Conservation (phyloP, 1,140 invertebrate genomes). For the Pseudomyrmex concolor region DNA sequence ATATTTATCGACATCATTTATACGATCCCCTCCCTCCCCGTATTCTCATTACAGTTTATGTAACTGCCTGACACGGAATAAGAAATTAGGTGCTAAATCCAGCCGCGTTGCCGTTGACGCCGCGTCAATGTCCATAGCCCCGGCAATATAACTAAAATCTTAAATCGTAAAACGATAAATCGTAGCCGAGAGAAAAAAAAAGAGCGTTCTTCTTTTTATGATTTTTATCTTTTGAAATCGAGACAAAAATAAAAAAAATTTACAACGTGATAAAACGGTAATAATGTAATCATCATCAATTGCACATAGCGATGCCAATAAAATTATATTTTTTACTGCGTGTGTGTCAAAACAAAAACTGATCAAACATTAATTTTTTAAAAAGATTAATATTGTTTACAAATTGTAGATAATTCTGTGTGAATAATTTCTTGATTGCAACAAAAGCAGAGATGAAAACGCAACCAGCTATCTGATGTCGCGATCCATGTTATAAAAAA, state of each 20-base stretch:
- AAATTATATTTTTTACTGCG: neutral
- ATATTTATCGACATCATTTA: conserved; percentile 42
- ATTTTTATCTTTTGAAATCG: conserved; percentile 7
- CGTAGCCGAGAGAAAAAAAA: conserved; percentile 19
- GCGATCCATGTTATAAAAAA: neutral
- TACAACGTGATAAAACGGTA: no score
- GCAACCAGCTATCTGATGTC: neutral
- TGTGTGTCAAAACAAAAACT: no score
- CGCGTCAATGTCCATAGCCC: conserved; percentile 18
- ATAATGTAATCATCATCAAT: neutral
- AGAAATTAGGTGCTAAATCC: conserved; percentile 57
- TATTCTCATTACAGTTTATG: conserved; percentile 55
- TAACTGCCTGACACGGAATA: conserved; percentile 25
- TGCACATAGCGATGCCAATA: neutral
- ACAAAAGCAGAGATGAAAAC: neutral
- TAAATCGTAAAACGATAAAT: conserved; percentile 47
- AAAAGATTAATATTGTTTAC: neutral
- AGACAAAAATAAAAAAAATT: no score
- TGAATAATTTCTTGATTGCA: neutral
- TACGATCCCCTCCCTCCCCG: conserved; percentile 5
- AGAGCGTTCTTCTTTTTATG: neutral
- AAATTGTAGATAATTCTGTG: neutral
- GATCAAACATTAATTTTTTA: neutral
- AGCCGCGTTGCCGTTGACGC: conserved; percentile 13
- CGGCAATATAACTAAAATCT: conserved; percentile 44